Evolutionary conservation across 2,797 vertebrate species (phyloP).

Genomic region (Dromococcyx pavoninus): DNA sequence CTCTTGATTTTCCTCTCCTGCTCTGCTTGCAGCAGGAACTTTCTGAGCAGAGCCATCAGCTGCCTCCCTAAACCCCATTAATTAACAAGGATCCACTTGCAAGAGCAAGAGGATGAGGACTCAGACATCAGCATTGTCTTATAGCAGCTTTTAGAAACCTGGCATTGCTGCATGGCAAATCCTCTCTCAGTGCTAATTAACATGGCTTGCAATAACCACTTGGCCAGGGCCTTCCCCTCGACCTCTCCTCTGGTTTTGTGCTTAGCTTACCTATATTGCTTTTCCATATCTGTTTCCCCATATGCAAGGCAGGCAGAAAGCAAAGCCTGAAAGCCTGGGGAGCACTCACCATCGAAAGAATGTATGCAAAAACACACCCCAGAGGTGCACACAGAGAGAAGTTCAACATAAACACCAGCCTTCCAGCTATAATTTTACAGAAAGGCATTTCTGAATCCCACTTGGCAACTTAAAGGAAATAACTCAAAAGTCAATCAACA

Average conservation of each 20-base stretch:
- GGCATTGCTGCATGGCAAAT: not conserved
- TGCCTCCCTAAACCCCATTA: not conserved
- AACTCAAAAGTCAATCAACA: not conserved
- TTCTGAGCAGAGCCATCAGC: not conserved
- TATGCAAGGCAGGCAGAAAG: not conserved
- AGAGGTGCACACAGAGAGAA: not conserved
- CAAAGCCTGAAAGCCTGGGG: not conserved
- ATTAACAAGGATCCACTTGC: not conserved
- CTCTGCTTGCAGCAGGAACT: accelerated
- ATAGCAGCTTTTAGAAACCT: not conserved
- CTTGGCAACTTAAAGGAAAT: not conserved
- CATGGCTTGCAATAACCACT: not conserved
- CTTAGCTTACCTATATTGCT: not conserved
- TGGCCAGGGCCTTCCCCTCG: not conserved
- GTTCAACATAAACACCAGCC: not conserved
- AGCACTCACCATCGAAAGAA: not conserved
- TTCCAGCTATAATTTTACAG: not conserved
- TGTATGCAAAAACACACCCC: not conserved
- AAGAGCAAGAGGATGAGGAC: not conserved
- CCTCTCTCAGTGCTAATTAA: not conserved
- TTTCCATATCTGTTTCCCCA: not conserved
- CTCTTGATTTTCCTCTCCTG: not conserved
- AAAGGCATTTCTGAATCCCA: not conserved
- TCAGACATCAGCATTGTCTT: not conserved
- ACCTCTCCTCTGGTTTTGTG: not conserved